Percentiles rank a stretch among this genome's conserved stretches.
These are phyloP conservation scores for Cricetomys ansorgei DNA, from an alignment of 2,113 vertebrate species.

Conservation along the genomic window DNA sequence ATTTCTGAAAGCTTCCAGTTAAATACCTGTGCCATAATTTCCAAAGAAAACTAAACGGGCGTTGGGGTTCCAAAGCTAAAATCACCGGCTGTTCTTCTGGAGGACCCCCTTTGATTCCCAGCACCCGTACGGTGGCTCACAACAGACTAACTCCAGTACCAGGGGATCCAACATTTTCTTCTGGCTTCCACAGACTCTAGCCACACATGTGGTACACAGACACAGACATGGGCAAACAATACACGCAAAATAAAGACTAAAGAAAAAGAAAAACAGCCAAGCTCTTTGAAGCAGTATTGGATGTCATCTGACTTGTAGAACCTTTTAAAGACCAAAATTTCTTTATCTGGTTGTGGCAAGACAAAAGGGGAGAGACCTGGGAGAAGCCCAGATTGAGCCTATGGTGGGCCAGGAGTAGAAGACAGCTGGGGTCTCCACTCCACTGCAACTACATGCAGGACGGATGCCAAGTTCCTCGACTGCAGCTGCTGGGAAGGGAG, in stretches of 20 bases:
- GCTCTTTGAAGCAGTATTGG: not conserved
- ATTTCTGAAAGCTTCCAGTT: not conserved
- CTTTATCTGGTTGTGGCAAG: not conserved
- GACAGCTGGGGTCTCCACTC: not conserved
- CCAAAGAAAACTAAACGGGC: not conserved
- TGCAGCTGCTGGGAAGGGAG: not conserved
- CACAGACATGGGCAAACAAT: too few species aligned
- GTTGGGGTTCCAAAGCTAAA: not conserved
- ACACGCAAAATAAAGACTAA: not conserved
- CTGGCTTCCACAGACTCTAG: not conserved
- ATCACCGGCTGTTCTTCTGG: not conserved
- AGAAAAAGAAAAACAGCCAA: not conserved
- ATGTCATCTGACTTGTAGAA: not conserved
- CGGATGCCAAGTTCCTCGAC: not conserved
- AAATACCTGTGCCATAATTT: not conserved
- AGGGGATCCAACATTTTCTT: not conserved
- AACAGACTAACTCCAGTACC: not conserved
- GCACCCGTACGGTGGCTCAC: not conserved
- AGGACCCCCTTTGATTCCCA: not conserved
- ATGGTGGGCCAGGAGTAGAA: not conserved
- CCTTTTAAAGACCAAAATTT: not conserved
- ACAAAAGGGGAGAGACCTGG: not conserved
- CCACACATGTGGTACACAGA: not conserved
- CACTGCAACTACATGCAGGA: not conserved
- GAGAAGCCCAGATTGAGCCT: too few species aligned